Conservation (phyloP, 2,113 vertebrate species). For the Bubo blakistoni region DNA sequence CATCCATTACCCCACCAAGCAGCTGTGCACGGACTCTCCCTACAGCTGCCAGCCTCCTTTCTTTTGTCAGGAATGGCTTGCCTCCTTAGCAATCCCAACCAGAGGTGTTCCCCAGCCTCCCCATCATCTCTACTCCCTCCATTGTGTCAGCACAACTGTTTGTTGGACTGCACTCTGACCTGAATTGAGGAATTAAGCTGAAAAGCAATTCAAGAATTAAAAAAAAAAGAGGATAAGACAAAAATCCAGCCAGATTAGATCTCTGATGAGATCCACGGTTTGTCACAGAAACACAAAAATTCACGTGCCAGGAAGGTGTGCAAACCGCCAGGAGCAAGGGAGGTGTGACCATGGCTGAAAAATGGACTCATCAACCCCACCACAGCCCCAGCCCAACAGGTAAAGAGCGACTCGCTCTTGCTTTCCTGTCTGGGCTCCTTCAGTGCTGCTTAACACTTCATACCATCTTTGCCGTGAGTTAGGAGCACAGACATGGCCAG, state of each 20-base stretch:
- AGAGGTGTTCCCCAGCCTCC: neutral
- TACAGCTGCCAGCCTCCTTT: neutral
- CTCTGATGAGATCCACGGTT: neutral
- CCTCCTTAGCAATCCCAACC: neutral
- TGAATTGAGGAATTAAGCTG: neutral
- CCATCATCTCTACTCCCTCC: neutral
- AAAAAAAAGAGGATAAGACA: neutral
- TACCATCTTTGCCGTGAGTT: neutral
- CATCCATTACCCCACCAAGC: neutral
- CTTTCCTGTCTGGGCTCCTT: neutral
- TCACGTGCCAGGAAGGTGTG: neutral
- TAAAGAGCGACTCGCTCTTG: neutral
- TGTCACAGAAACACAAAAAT: neutral
- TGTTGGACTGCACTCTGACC: neutral
- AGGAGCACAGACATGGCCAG: neutral
- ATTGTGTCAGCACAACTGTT: fast-evolving
- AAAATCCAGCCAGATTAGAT: neutral
- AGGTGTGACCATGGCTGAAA: neutral
- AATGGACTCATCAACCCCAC: neutral
- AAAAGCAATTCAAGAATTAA: neutral
- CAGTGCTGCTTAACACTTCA: neutral
- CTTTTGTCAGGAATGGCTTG: neutral
- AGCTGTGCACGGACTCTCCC: fast-evolving
- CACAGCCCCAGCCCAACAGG: neutral
- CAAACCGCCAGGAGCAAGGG: neutral